Conservation (phyloP, 2,797 vertebrate species). For the Enteromius thamalakanensis region DNA sequence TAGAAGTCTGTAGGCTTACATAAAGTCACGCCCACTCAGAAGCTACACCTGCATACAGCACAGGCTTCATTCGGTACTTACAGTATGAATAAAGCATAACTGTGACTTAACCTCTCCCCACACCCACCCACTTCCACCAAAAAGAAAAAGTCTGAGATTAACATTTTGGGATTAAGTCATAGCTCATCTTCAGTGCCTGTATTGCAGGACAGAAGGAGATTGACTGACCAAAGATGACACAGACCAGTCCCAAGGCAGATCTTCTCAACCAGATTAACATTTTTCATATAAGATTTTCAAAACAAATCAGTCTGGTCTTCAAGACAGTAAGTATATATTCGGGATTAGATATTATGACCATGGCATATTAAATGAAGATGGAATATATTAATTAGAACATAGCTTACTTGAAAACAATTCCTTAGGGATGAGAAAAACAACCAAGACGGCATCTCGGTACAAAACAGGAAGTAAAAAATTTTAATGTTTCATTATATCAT, state of each 20-base stretch:
- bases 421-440: conserved; percentile 55
- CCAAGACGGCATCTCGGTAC: background rate
- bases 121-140: conserved; percentile 24
- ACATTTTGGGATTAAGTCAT: conserved; percentile 73
- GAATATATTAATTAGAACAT: conserved; percentile 73
- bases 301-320: conserved; percentile 79
- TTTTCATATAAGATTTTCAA: conserved; percentile 74
- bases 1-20: background rate
- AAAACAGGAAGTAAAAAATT: background rate
- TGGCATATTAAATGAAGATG: conserved; percentile 76
- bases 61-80: background rate
- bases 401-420: conserved; percentile 62
- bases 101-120: conserved; percentile 27
- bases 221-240: conserved; percentile 78
- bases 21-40: background rate
- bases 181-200: conserved; percentile 70
- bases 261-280: conserved; percentile 76
- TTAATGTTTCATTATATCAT: background rate
- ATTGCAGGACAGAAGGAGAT: conserved; percentile 75
- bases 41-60: conserved; percentile 2
- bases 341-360: conserved; percentile 84
- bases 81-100: background rate
- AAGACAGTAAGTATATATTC: conserved; percentile 79
- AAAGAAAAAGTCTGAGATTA: conserved; percentile 74
- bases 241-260: conserved; percentile 77